These are phyloP conservation scores for Microcebus jonahi DNA, from an alignment of 2,113 vertebrate genomes.

Conservation along the genomic window DNA sequence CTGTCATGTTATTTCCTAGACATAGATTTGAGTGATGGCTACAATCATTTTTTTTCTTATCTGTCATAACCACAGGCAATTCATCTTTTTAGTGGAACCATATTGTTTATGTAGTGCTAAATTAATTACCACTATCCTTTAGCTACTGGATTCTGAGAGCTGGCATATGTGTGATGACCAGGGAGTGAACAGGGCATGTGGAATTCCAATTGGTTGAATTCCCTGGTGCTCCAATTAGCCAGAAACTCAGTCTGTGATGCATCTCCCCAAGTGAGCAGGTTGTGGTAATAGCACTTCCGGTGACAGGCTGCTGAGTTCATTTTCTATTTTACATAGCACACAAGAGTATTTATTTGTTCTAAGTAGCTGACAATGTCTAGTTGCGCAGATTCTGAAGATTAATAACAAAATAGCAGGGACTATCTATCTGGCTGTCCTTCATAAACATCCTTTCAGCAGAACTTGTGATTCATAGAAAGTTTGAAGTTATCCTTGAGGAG, in stretches of 20 bases:
- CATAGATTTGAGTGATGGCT: background rate
- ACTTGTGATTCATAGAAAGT: background rate
- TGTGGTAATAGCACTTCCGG: background rate
- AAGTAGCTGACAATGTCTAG: background rate
- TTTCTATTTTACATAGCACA: background rate
- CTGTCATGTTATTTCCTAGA: background rate
- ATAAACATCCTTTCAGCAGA: background rate
- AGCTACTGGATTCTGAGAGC: background rate
- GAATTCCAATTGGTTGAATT: conserved; percentile 23
- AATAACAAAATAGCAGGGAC: background rate
- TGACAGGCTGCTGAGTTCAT: background rate
- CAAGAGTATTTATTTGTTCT: conserved; percentile 10
- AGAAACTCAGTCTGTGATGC: background rate
- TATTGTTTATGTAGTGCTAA: background rate
- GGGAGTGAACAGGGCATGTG: background rate
- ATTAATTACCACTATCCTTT: background rate
- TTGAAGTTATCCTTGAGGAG: background rate
- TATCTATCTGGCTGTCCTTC: background rate
- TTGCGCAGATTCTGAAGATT: background rate
- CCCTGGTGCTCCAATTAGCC: conserved; percentile 35
- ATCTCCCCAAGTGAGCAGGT: conserved; percentile 34
- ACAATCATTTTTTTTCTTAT: background rate
- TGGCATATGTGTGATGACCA: background rate
- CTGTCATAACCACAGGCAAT: background rate
- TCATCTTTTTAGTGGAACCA: background rate